These are phyloP conservation scores for Phaedon cochleariae DNA, from an alignment of 2,888 invertebrate genomes.

Conservation along the genomic window DNA sequence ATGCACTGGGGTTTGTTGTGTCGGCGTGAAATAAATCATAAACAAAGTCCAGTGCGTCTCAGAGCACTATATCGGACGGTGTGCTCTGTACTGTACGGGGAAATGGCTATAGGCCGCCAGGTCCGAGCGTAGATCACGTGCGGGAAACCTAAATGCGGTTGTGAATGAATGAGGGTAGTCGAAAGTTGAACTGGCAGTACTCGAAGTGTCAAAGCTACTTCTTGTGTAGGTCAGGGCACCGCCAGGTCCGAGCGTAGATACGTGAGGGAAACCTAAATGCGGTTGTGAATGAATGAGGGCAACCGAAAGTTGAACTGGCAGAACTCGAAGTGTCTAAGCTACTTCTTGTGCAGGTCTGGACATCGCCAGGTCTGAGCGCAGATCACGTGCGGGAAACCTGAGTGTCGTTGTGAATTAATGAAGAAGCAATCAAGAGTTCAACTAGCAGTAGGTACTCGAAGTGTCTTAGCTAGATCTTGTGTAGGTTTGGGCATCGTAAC, in stretches of 20 bases:
- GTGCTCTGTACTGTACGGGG: no score
- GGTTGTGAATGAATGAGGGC: no score
- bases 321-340: conserved; percentile 96
- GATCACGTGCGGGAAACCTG: conserved; percentile 96
- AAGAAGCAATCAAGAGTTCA: conserved; percentile 99
- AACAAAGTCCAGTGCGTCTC: no score
- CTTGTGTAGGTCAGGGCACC: conserved; percentile 99
- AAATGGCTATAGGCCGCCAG: no score
- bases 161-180: no score
- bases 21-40: no score
- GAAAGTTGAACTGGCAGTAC: conserved; percentile 97
- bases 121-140: conserved; percentile 99
- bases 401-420: neutral
- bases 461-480: conserved; percentile 98
- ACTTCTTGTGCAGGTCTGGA: conserved; percentile 99
- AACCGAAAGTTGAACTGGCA: conserved; percentile 99
- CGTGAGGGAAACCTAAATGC: conserved; percentile 87
- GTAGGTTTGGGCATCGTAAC: conserved; percentile 99
- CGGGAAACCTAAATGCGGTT: conserved; percentile 75
- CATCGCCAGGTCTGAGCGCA: conserved; percentile 99
- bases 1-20: no score
- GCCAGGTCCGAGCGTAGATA: conserved; percentile 99
- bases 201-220: conserved; percentile 98
- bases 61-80: no score
- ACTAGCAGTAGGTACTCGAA: conserved; percentile 97